Evolutionary conservation across 2,888 invertebrate species (phyloP).

Genomic region (Drosophila anomalata): DNA sequence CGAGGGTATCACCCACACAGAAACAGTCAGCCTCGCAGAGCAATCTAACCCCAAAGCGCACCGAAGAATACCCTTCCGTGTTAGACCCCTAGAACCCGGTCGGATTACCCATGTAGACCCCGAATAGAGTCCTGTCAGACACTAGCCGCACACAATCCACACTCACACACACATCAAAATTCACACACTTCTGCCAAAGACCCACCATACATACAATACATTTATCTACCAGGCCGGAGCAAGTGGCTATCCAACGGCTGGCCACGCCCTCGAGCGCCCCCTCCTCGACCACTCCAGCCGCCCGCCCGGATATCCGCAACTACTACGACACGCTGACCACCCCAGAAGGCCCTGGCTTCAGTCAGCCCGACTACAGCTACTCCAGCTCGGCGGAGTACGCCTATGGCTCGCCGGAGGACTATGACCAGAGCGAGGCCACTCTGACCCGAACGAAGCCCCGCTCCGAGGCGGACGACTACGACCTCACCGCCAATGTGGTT

Average conservation of each 20-base stretch:
- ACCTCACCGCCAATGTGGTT: constrained; percentile 67
- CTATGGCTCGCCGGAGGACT: constrained; percentile 56
- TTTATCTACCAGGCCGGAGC: constrained; percentile 68
- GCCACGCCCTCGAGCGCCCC: constrained; percentile 38
- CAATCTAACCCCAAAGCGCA: constrained; percentile 7
- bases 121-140: neutral
- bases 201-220: constrained; percentile 44
- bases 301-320: constrained; percentile 61
- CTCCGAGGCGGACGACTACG: constrained; percentile 70
- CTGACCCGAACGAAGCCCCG: constrained; percentile 34
- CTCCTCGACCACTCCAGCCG: constrained; percentile 57
- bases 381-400: constrained; percentile 63
- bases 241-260: constrained; percentile 70
- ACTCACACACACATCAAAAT: constrained; percentile 47
- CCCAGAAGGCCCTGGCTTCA: constrained; percentile 25
- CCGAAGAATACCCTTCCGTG: constrained; percentile 30
- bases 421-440: constrained; percentile 56
- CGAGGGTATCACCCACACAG: constrained; percentile 13
- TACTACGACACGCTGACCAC: constrained; percentile 71
- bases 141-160: constrained; percentile 15
- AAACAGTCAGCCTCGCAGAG: constrained; percentile 29
- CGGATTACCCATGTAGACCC: constrained; percentile 4
- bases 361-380: constrained; percentile 62
- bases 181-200: constrained; percentile 34
- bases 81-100: constrained; percentile 24